A percentile compares a stretch with the other conserved stretches of the same genome.
Evolutionary conservation across 2,113 vertebrate species (phyloP).

Genomic region (Oncorhynchus nerka): DNA sequence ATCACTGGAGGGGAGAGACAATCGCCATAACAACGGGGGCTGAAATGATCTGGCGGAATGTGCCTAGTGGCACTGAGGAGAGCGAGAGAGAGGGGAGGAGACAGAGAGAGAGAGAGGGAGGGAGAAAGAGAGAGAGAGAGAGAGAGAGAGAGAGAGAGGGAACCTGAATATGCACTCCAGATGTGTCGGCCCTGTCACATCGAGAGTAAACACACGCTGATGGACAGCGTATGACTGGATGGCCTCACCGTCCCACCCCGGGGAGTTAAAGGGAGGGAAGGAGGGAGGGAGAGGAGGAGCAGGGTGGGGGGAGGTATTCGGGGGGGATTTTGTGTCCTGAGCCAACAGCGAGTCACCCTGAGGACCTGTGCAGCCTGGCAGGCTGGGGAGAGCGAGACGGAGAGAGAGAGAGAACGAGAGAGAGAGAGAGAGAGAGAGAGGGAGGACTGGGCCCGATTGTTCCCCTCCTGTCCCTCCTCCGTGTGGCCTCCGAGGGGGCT

Average conservation of each 20-base stretch:
- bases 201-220: conserved; percentile 97
- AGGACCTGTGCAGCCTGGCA: conserved; percentile 85
- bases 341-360: conserved; percentile 80
- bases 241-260: conserved; percentile 85
- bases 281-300: conserved; percentile 59
- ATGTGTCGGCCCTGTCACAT: conserved; percentile 98
- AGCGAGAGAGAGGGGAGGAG: neutral
- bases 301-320: conserved; percentile 54
- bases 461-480: conserved; percentile 86
- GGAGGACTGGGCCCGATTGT: conserved; percentile 85
- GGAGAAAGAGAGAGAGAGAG: conserved; percentile 7
- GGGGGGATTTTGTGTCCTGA: conserved; percentile 44
- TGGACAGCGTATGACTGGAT: conserved; percentile 96
- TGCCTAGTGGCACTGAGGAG: conserved; percentile 91
- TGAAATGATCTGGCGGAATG: conserved; percentile 94
- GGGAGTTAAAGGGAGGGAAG: conserved; percentile 66
- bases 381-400: conserved; percentile 74
- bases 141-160: conserved; percentile 37
- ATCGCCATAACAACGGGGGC: conserved; percentile 87
- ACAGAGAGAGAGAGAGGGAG: neutral
- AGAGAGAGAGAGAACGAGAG: conserved; percentile 45
- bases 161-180: conserved; percentile 99
- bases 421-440: conserved; percentile 45
- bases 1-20: conserved; percentile 85
- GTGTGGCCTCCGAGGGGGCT: conserved; percentile 90